Base-by-base conservation (phyloP, 1,140 invertebrate genomes). In the Drosophila truncata region DNA sequence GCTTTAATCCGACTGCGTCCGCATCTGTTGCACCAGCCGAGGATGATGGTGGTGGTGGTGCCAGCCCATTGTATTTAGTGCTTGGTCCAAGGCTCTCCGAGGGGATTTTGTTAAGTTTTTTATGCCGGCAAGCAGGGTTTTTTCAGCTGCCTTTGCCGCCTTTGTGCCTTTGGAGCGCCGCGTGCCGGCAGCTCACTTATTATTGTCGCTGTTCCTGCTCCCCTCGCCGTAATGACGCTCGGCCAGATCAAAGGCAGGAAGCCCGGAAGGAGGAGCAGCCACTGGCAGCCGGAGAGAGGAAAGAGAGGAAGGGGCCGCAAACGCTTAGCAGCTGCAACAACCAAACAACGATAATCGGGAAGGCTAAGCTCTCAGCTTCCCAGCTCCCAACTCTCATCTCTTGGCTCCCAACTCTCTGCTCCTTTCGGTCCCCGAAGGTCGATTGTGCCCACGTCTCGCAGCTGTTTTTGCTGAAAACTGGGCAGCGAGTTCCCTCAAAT, bases 1-100 rank as follows among this genome's bases (percentile, higher is more conserved):
- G 52, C 72, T 84, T 88, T 87, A 87, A 83, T 60, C 27, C 18
- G 10, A 25, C 63, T 44, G 44, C 50, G 46, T 37, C 39, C 76
- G 79, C 83, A 80, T 70, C 83, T 88, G 83, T 83, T 82, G 84
- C 80, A 72, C 60, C 58, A 23, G 14, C 71, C 71, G 18, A 54
- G 31, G 31, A 23, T 79, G 66, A 5, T 27, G 27, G 27, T 27
- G 27, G 27, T 29, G 27, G 27, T 57, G 33, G 74, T 23, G 37
- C n/a, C n/a, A n/a, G 18, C 23, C 84, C 78, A 88, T 87, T 87
- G 83, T 87, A 87, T 83, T 86, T 82, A 86, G 85, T 78, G 82
- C 78, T 58, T 46, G 72, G 82, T 87, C 75, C 82, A 65, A 64
- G 41, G 42, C 54, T 49, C 60, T 70, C 52, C 67, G 41, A 63